These are phyloP conservation scores for Araneus ventricosus DNA, from an alignment of 1,140 invertebrate species.

Conservation along the genomic window DNA sequence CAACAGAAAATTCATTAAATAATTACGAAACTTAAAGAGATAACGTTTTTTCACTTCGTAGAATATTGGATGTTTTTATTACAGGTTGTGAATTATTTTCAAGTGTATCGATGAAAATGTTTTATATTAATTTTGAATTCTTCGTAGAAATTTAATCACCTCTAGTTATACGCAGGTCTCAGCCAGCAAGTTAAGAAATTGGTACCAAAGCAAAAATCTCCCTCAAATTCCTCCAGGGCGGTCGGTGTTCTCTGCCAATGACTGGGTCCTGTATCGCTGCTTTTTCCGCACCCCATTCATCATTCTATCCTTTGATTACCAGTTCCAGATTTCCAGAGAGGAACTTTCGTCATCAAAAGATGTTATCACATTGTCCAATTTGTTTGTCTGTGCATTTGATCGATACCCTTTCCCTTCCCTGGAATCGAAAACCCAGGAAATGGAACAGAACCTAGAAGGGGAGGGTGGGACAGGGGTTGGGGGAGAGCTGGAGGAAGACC, in stretches of 20 bases:
- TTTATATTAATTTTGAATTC: too few species aligned
- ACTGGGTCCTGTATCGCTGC: neutral
- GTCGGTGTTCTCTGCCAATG: neutral
- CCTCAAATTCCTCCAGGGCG: neutral
- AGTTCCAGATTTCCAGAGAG: conserved; percentile 23
- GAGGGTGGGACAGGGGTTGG: neutral
- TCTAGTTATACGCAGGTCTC: too few species aligned
- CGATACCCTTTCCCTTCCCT: conserved; percentile 22
- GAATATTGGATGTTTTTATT: too few species aligned
- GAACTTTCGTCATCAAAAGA: conserved; percentile 57
- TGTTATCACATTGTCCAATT: conserved; percentile 54
- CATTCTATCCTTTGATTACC: conserved; percentile 25
- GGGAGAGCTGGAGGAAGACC: neutral
- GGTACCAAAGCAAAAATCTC: neutral
- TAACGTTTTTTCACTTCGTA: too few species aligned
- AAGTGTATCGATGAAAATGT: too few species aligned
- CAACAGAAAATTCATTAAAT: too few species aligned
- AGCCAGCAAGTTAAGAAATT: neutral
- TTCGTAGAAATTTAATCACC: too few species aligned
- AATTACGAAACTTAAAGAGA: too few species aligned
- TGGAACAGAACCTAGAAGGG: conserved; percentile 32
- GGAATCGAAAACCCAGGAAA: conserved; percentile 46
- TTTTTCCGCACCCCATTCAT: conserved; percentile 16
- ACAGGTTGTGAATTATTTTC: too few species aligned
- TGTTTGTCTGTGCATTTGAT: conserved; percentile 50